Percentiles rank a stretch among this genome's conserved stretches.
These are phyloP conservation scores for Hydrotaea cyrtoneurina DNA, from an alignment of 2,888 invertebrate genomes.

Conservation along the genomic window DNA sequence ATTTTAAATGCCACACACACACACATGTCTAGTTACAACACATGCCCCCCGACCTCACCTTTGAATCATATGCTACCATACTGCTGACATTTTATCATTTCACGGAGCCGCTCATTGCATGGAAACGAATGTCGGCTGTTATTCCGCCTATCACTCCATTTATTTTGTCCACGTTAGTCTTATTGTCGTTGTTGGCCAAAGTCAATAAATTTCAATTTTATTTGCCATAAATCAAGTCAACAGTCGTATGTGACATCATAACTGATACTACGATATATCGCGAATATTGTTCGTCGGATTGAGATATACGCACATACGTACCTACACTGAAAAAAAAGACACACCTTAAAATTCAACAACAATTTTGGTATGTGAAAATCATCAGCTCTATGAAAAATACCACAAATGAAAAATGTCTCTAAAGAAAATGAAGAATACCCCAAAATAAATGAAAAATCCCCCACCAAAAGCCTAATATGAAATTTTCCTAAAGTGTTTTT, in stretches of 20 bases:
- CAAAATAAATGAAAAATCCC: too few species aligned
- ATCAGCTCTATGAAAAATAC: too few species aligned
- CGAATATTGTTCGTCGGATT: slow-evolving; percentile 16
- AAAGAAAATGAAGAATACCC: too few species aligned
- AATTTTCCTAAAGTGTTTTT: too few species aligned
- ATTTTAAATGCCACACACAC: too few species aligned
- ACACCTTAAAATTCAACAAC: too few species aligned
- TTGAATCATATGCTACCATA: not conserved
- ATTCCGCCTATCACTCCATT: slow-evolving; percentile 20
- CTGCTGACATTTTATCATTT: not conserved
- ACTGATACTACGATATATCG: slow-evolving; percentile 52
- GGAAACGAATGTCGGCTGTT: not conserved
- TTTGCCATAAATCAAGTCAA: slow-evolving; percentile 60
- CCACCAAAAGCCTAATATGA: too few species aligned
- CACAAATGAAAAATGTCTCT: too few species aligned
- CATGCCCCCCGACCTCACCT: too few species aligned
- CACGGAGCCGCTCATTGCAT: not conserved
- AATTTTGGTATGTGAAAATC: too few species aligned
- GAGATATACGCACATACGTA: not conserved
- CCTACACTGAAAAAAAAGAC: too few species aligned
- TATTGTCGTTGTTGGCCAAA: slow-evolving; percentile 55
- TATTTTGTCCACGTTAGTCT: not conserved
- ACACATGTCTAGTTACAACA: too few species aligned
- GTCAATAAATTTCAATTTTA: slow-evolving; percentile 67
- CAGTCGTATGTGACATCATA: slow-evolving; percentile 55